These are phyloP conservation scores for Polietes domitor DNA, from an alignment of 2,888 invertebrate species.

Conservation along the genomic window DNA sequence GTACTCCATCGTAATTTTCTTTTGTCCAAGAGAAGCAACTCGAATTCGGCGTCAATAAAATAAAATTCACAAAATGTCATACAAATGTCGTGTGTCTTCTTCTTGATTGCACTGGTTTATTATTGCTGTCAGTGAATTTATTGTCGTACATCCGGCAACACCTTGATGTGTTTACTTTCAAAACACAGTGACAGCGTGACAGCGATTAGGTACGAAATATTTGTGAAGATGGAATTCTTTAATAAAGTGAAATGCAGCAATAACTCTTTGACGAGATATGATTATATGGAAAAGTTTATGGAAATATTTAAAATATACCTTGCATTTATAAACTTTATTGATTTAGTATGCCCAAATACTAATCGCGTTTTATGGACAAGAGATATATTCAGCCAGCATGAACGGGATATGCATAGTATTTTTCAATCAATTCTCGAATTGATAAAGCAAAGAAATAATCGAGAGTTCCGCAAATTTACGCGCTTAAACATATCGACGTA, in stretches of 20 bases:
- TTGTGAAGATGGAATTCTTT: not conserved
- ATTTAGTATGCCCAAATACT: conserved; percentile 36
- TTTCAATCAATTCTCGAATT: conserved; percentile 47
- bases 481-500: conserved; percentile 56
- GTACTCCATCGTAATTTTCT: conserved; percentile 53
- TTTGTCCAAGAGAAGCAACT: not conserved
- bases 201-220: not conserved
- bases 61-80: not conserved
- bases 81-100: not conserved
- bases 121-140: not conserved
- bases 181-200: conserved; percentile 6
- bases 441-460: conserved; percentile 52
- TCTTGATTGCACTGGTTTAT: not conserved
- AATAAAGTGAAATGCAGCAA: conserved; percentile 16
- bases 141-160: not conserved
- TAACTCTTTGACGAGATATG: conserved; percentile 40
- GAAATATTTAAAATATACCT: conserved; percentile 60
- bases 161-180: not conserved
- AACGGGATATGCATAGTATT: conserved; percentile 57
- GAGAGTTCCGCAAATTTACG: conserved; percentile 61
- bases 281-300: conserved; percentile 55
- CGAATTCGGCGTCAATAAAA: not conserved
- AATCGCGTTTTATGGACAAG: conserved; percentile 58
- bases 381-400: conserved; percentile 59
- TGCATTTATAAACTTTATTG: conserved; percentile 60